A percentile compares a stretch with the other conserved stretches of the same genome.
Evolutionary conservation across 2,888 invertebrate species (phyloP).

Genomic region (Acleris sparsana): DNA sequence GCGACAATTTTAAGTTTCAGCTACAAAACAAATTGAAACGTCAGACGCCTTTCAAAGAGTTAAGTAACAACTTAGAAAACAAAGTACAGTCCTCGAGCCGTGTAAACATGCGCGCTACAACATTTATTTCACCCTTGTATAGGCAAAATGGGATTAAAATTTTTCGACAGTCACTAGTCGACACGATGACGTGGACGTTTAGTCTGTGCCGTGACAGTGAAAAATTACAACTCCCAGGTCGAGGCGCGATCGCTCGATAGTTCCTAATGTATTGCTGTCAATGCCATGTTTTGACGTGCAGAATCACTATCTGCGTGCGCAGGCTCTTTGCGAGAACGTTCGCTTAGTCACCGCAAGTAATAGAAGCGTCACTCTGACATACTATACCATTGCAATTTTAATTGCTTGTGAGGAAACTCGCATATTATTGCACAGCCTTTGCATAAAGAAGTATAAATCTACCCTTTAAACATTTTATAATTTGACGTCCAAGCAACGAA

Average conservation of each 20-base stretch:
- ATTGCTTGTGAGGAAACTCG: slow-evolving; percentile 42
- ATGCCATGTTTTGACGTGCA: slow-evolving; percentile 76
- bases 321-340: slow-evolving; percentile 50
- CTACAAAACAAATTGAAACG: slow-evolving; percentile 44
- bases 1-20: slow-evolving; percentile 47
- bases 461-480: background rate
- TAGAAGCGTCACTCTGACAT: slow-evolving; percentile 57
- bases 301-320: slow-evolving; percentile 65
- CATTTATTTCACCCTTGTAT: slow-evolving; percentile 61
- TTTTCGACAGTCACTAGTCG: slow-evolving; percentile 78
- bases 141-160: slow-evolving; percentile 72
- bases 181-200: slow-evolving; percentile 76
- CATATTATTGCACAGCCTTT: slow-evolving; percentile 13
- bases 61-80: background rate
- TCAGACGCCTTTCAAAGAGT: background rate
- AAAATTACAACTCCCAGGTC: slow-evolving; percentile 73
- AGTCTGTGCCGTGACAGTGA: slow-evolving; percentile 76
- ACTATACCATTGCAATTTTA: slow-evolving; percentile 54
- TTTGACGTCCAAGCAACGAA: too few relatives aligned
- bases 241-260: slow-evolving; percentile 71
- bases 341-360: slow-evolving; percentile 66
- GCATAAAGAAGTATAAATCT: slow-evolving; percentile 1
- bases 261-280: slow-evolving; percentile 81
- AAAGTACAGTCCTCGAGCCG: slow-evolving; percentile 44
- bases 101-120: slow-evolving; percentile 50